Conservation (phyloP, 2,888 invertebrate species). For the Cylindroiulus punctatus region DNA sequence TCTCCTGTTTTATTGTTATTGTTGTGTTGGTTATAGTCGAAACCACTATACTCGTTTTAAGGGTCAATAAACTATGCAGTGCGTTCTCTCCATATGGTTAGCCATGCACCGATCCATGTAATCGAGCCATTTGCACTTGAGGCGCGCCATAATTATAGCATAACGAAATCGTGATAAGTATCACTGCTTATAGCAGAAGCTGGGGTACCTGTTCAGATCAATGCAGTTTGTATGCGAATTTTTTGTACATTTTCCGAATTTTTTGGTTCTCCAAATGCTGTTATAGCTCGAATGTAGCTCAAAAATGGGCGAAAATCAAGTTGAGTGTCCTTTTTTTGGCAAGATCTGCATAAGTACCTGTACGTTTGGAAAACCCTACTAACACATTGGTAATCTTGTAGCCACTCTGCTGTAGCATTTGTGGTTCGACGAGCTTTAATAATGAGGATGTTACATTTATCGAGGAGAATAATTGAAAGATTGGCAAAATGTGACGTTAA, state of each 20-base stretch:
- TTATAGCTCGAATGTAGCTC: background rate
- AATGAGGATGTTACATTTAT: too few relatives aligned
- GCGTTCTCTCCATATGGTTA: slow-evolving; percentile 23
- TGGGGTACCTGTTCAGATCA: background rate
- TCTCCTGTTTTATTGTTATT: slow-evolving; percentile 29
- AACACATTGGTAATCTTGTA: too few relatives aligned
- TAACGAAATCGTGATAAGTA: slow-evolving; percentile 38
- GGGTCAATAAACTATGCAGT: slow-evolving; percentile 34
- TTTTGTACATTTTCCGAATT: background rate
- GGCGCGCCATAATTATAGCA: slow-evolving; percentile 31
- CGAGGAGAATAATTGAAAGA: too few relatives aligned
- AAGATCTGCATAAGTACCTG: too few relatives aligned
- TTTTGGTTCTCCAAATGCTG: background rate
- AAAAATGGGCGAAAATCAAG: background rate
- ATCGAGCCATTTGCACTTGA: slow-evolving; percentile 42
- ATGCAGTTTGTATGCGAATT: background rate
- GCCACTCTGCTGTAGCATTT: too few relatives aligned
- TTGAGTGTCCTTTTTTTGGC: too few relatives aligned
- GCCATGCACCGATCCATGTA: slow-evolving; percentile 38
- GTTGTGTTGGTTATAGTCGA: slow-evolving; percentile 9
- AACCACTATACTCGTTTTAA: slow-evolving; percentile 17
- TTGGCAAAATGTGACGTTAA: too few relatives aligned
- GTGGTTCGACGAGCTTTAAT: too few relatives aligned
- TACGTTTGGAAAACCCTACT: too few relatives aligned
- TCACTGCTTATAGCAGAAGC: background rate